Evolutionary conservation across 64 coral and sea anemone genomes (phyloP), one percentile per base, ranked within the genome.

Genomic region (Porites lutea): DNA sequence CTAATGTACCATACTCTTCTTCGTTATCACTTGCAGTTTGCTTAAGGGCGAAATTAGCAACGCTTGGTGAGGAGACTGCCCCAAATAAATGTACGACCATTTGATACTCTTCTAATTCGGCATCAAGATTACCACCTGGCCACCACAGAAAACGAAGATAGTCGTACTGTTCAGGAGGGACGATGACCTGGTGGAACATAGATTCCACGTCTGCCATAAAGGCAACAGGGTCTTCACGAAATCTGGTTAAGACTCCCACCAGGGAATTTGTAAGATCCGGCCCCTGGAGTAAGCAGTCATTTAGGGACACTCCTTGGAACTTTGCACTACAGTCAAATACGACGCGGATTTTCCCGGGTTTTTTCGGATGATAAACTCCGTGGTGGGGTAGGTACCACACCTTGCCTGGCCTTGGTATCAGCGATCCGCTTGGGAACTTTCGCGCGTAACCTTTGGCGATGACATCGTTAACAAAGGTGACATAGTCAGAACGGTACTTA

Each of bases 311-410:
- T 22, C 82, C 82, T 63, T 85, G 47, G 60, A 7, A 66, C 23
- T 65, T 69, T 72, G 68, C 65, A 73, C 86, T 88, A 52, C 86
- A 88, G 86, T 88, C 67, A 22, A 74, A 74, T 11, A 88, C 65
- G n/a, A 88, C 69, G 12, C 82, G 59, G 9, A 86, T 69, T 53
- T 86, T 86, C n/a, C 23, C 47, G 6, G 61, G 6, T 15, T 69
- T 86, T 66, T 45, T 86, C 14, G 59, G 53, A 2, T 70, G 82
- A 53, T 86, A 48, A 48, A 86, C 48, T 2, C 86, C 86, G 21
- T 74, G 86, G 53, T 88, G 86, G 11, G 86, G 43, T 7, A 88
- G 21, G 48, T 72, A 88, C 66, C 86, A 88, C 47, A 88, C 86
- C 48, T 73, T 73, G 19, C 86, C 65, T 22, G 19, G 65, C 16